Conservation (phyloP, 2,113 vertebrate species). For the Athene noctua region DNA sequence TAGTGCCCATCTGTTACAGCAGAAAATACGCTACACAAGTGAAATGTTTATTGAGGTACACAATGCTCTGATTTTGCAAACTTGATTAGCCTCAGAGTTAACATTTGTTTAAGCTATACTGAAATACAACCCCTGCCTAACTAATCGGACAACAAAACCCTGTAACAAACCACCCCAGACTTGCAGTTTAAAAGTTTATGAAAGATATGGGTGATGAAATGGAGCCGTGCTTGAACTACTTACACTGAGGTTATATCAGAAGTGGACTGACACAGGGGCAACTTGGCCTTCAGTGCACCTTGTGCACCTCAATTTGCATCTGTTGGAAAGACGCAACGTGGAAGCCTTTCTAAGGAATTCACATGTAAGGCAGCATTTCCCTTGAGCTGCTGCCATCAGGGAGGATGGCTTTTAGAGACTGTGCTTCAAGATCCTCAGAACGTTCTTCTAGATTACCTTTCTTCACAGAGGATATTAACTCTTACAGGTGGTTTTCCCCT, state of each 20-base stretch:
- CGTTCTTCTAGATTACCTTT: neutral
- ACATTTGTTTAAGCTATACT: neutral
- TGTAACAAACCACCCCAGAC: neutral
- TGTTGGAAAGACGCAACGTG: neutral
- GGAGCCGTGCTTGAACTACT: neutral
- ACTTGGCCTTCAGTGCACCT: neutral
- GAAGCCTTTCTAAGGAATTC: neutral
- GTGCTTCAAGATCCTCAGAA: neutral
- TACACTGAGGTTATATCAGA: neutral
- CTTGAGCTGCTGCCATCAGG: neutral
- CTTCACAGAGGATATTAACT: neutral
- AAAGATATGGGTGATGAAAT: neutral
- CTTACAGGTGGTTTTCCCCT: neutral
- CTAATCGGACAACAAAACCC: neutral
- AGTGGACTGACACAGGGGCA: neutral
- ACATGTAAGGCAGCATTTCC: accelerated
- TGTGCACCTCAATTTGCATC: neutral
- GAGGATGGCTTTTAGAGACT: neutral
- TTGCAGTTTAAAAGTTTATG: neutral
- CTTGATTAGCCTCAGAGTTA: neutral
- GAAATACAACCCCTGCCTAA: neutral
- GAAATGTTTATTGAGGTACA: neutral
- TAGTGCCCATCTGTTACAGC: neutral
- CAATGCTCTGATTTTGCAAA: neutral
- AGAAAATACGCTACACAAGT: neutral